Evolutionary conservation across 2,113 vertebrate species (phyloP).

Genomic region (Hippopotamus amphibius): DNA sequence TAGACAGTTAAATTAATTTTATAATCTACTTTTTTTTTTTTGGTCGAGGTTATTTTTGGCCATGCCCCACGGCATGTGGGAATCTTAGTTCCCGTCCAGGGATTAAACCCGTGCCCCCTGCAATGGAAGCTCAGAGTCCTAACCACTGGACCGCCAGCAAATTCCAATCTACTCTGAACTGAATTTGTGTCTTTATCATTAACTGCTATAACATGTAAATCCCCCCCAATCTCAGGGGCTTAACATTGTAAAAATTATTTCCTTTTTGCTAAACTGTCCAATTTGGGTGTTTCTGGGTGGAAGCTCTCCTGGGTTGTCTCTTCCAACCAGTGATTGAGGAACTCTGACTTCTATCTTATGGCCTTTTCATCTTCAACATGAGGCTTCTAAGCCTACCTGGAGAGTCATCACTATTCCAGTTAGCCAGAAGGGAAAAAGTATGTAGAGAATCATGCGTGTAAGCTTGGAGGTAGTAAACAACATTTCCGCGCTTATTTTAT

Average conservation of each 20-base stretch:
- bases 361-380: not conserved
- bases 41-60: not conserved
- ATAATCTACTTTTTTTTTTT: not conserved
- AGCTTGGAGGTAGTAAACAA: not conserved
- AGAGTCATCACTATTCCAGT: not conserved
- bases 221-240: not conserved
- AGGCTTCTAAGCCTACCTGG: not conserved
- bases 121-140: not conserved
- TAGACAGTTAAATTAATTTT: not conserved
- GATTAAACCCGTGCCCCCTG: not conserved
- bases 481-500: not conserved
- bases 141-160: not conserved
- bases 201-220: not conserved
- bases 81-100: not conserved
- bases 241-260: not conserved
- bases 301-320: no score
- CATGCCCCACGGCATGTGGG: rapidly evolving
- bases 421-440: not conserved
- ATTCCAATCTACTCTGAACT: not conserved
- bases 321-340: not conserved
- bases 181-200: not conserved
- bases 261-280: not conserved
- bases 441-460: not conserved
- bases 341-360: not conserved
- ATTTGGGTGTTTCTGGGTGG: not conserved